Evolutionary conservation across 1,140 invertebrate species (phyloP).

Genomic region (Xylocopa sonorina): DNA sequence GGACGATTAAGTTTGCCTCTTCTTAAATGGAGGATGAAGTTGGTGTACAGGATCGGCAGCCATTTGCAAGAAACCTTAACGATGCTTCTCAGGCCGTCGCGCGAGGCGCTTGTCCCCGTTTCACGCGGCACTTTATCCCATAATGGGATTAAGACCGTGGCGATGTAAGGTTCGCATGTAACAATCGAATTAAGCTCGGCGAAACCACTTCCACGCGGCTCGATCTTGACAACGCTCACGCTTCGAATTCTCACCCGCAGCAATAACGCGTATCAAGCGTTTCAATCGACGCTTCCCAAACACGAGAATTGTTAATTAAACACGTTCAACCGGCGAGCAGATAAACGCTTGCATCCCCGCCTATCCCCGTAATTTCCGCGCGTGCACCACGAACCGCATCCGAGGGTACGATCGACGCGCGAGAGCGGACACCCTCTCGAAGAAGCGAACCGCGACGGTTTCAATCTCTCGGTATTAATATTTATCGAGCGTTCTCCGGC

Average conservation of each 20-base stretch:
- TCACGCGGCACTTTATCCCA: conserved; percentile 19
- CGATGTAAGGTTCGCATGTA: conserved; percentile 22
- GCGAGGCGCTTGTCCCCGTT: conserved; percentile 19
- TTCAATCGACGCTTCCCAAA: too few species aligned
- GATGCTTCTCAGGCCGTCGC: conserved; percentile 16
- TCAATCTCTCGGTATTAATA: conserved; percentile 44
- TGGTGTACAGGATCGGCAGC: background rate
- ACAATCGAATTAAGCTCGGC: conserved; percentile 35
- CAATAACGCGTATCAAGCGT: too few species aligned
- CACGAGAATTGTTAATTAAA: too few species aligned
- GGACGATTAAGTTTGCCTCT: background rate
- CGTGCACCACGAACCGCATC: too few species aligned
- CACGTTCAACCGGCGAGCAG: too few species aligned
- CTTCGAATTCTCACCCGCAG: too few species aligned
- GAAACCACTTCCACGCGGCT: background rate
- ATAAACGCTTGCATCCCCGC: too few species aligned
- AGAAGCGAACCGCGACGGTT: conserved; percentile 3
- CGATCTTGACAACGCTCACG: too few species aligned
- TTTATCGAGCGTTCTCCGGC: conserved; percentile 44
- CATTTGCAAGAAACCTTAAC: conserved; percentile 28
- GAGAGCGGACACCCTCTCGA: too few species aligned
- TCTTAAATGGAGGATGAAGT: too few species aligned
- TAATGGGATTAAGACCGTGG: conserved; percentile 38
- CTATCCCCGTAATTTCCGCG: too few species aligned
- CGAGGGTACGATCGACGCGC: background rate